phyloP scores from a whole-genome alignment of 2,113 vertebrate genomes.

The Equus quagga region DNA sequence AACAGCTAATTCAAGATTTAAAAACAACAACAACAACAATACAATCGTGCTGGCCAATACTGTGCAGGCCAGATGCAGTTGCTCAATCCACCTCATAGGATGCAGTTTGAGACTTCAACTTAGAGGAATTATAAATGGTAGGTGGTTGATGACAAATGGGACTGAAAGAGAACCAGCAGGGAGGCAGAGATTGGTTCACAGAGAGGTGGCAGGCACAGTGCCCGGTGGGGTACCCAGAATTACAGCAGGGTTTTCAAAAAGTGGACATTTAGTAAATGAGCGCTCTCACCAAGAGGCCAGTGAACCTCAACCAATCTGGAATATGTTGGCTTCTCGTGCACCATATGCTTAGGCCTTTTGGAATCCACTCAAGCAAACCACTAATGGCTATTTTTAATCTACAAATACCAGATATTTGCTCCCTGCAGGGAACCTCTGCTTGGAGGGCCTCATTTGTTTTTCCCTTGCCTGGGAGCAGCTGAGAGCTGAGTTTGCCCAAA shows the following conservation, averaged over 20 bases:
- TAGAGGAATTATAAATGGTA: not conserved
- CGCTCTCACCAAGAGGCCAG: not conserved
- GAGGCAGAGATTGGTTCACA: not conserved
- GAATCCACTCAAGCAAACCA: not conserved
- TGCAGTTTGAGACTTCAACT: not conserved
- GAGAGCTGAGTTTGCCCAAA: not conserved
- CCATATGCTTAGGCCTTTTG: not conserved
- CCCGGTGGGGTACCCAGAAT: not conserved
- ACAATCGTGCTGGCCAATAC: not conserved
- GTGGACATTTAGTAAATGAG: not conserved
- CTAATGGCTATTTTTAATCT: not conserved
- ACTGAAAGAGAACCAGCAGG: not conserved
- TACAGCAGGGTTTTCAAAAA: not conserved
- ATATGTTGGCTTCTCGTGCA: not conserved
- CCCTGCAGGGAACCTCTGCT: not conserved
- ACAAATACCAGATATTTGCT: slow-evolving; percentile 18
- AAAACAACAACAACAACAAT: not conserved
- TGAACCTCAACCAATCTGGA: not conserved
- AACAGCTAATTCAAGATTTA: not conserved
- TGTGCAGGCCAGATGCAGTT: not conserved
- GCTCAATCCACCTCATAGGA: not conserved
- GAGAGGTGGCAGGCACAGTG: not conserved
- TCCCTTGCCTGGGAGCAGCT: not conserved
- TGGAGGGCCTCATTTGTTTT: not conserved
- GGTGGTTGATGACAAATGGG: not conserved